phyloP scores from a whole-genome alignment of 2,113 vertebrate genomes.

The Neogobius melanostomus region DNA sequence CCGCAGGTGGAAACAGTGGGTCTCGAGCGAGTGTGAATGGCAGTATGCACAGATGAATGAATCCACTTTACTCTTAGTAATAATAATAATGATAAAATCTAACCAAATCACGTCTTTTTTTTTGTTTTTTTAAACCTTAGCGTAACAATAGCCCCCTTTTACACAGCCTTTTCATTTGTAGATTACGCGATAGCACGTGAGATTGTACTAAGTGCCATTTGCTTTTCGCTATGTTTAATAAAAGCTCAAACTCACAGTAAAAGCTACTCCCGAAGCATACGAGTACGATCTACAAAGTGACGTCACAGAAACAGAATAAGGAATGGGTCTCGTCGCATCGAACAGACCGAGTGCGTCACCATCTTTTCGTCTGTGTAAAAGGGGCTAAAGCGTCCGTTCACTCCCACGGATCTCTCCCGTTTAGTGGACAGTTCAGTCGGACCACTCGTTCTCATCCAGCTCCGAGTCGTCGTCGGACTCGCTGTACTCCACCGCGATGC shows the following conservation, averaged over 20 bases:
- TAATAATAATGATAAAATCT: conserved; percentile 5
- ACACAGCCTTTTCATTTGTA: background rate
- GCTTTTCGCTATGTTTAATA: background rate
- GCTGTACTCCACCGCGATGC: conserved; percentile 93
- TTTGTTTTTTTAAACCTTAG: conserved; percentile 2
- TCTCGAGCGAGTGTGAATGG: background rate
- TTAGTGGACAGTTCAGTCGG: conserved; percentile 72
- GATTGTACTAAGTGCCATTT: background rate
- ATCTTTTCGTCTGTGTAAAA: background rate
- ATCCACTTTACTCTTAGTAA: conserved; percentile 10
- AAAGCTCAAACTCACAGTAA: background rate
- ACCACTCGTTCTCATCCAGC: conserved; percentile 93
- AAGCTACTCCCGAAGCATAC: background rate
- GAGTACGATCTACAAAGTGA: too few relatives aligned
- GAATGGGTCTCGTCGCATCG: too few relatives aligned
- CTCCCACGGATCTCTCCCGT: background rate
- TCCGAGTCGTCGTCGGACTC: conserved; percentile 94
- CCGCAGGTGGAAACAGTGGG: background rate
- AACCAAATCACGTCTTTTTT: conserved; percentile 11
- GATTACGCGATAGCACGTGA: background rate
- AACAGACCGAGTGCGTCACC: too few relatives aligned
- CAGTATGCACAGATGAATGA: conserved; percentile 8
- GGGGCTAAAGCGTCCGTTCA: background rate
- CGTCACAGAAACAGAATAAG: too few relatives aligned
- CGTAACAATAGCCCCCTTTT: background rate